Evolutionary conservation across 2,797 vertebrate genomes (phyloP), one percentile per base, ranked within the genome.

Genomic region (Clarias platycephalus): DNA sequence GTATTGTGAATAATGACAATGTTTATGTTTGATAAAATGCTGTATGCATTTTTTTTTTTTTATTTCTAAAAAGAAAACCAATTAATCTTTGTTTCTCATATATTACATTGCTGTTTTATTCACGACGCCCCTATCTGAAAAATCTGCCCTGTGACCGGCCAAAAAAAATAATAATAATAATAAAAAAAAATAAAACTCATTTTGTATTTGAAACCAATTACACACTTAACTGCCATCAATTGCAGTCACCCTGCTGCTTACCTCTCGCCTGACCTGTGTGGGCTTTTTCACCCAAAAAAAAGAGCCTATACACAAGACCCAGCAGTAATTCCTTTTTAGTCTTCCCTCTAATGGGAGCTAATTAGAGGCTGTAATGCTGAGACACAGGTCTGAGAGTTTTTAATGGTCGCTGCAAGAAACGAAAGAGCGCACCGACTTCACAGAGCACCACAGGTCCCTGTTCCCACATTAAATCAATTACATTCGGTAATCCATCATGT

Each of bases 311-410:
- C 28, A 81, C 70, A 71, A 82, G 66, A 53, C 82, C 89, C 53
- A 85, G 44, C 55, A 83, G 87, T 81, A 79, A 34, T 81, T 87
- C 87, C 63, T 90, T 92, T 91, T 88, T 89, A 90, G 90, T 88
- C 83, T 83, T 84, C 80, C 55, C 84, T 82, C 86, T 91, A 92
- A 92, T 90, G 84, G 87, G 84, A 85, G 88, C 88, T 92, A 93
- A 93, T 89, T 89, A 87, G 86, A 84, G 75, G 67, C 88, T 91
- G 90, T 84, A 89, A 84, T 85, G 74, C 3, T 89, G 71, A 90
- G 82, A 89, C 74, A 31, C 82, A 88, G 37, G 87, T 87, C 75
- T 84, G 89, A 89, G 87, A 84, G 87, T 71, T 87, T 88, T 86
- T 5, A 92, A 89, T 91, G 89, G 81, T 83, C 84, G 53, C 83